Evolutionary conservation across 2,888 invertebrate genomes (phyloP).

Genomic region (Caenorhabditis plicata): DNA sequence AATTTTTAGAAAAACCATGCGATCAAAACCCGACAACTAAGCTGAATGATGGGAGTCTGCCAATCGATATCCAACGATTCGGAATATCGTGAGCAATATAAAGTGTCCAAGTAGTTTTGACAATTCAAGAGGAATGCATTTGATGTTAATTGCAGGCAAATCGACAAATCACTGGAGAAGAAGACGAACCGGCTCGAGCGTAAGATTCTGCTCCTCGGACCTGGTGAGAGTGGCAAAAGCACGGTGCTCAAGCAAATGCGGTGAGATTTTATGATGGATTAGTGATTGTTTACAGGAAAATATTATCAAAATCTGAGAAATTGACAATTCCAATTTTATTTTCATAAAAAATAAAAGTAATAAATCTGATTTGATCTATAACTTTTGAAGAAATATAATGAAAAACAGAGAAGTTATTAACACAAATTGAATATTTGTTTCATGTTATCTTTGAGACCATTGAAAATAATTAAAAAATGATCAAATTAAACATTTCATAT

Average conservation of each 20-base stretch:
- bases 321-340: too few relatives aligned
- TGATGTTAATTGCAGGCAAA: constrained; percentile 6
- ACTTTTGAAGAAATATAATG: too few relatives aligned
- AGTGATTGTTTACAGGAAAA: neutral
- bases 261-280: constrained; percentile 14
- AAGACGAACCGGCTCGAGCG: constrained; percentile 8
- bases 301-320: too few relatives aligned
- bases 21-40: too few relatives aligned
- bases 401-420: too few relatives aligned
- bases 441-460: too few relatives aligned
- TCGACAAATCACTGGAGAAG: constrained; percentile 22
- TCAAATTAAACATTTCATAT: too few relatives aligned
- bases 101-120: constrained; percentile 3
- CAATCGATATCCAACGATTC: neutral
- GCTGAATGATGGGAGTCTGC: constrained; percentile 7
- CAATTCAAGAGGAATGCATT: neutral
- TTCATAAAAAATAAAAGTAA: too few relatives aligned
- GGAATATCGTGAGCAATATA: constrained; percentile 5
- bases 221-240: constrained; percentile 60
- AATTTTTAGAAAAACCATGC: too few relatives aligned
- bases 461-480: too few relatives aligned
- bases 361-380: neutral
- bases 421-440: too few relatives aligned
- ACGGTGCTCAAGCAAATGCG: constrained; percentile 57
- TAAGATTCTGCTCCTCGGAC: constrained; percentile 37